Percentiles rank a stretch among this genome's conserved stretches.
Conservation (phyloP, 2,797 vertebrate genomes). For the Periophthalmus magnuspinnatus region DNA sequence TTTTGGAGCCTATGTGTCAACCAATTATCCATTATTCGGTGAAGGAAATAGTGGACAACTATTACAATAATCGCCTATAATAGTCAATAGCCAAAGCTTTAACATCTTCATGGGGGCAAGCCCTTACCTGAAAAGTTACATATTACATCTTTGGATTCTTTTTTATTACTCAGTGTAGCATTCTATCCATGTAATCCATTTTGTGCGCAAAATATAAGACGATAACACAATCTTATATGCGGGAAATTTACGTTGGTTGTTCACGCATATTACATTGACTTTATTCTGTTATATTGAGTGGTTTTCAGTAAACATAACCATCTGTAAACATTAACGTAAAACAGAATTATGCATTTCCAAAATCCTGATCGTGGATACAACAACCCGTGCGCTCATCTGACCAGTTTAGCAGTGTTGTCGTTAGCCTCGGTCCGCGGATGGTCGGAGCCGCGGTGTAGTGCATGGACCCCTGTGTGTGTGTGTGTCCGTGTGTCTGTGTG, state of each 20-base stretch:
- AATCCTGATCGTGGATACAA: neutral
- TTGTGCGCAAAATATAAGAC: neutral
- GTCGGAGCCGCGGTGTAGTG: neutral
- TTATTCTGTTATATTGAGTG: neutral
- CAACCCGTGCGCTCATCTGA: neutral
- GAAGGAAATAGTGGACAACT: no score
- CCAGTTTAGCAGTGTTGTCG: conserved; percentile 50
- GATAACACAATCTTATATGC: neutral
- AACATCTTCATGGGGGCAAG: no score
- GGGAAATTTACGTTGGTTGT: neutral
- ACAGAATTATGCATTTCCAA: no score
- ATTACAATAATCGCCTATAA: no score
- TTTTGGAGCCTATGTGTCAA: no score
- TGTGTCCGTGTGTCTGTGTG: neutral
- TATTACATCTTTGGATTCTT: no score
- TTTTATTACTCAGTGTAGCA: neutral
- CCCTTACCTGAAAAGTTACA: no score
- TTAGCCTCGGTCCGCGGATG: conserved; percentile 28
- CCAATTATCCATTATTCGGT: no score
- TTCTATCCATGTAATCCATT: neutral
- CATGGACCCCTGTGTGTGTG: neutral
- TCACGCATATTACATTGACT: neutral
- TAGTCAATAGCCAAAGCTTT: no score
- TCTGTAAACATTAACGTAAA: neutral
- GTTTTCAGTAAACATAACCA: neutral